Evolutionary conservation across 2,888 invertebrate species (phyloP).

Genomic region (Anoncus sp.): DNA sequence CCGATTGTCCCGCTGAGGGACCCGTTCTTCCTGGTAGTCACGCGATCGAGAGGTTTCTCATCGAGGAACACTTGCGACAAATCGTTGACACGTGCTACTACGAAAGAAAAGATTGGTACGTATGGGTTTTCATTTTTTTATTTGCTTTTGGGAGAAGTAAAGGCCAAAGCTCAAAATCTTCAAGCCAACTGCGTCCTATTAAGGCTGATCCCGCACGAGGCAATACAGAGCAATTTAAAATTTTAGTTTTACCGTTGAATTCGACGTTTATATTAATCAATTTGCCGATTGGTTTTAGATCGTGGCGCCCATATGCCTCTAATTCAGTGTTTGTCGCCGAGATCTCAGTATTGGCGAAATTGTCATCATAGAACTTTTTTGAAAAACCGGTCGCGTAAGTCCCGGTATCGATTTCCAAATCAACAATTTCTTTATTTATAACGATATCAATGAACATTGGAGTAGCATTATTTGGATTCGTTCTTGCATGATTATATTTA

Average conservation of each 20-base stretch:
- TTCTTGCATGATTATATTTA: conserved; percentile 6
- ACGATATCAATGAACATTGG: conserved; percentile 1
- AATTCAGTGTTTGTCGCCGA: conserved; percentile 26
- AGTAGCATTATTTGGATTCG: neutral
- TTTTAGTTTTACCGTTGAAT: conserved; percentile 15
- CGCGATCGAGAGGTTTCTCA: conserved; percentile 98
- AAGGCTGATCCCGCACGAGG: conserved; percentile 30
- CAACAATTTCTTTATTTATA: neutral
- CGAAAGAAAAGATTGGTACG: conserved; percentile 96
- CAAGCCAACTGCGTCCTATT: no score
- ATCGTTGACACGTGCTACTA: conserved; percentile 94
- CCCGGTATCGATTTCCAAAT: no score
- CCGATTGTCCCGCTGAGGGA: conserved; percentile 96
- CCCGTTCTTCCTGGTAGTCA: conserved; percentile 97
- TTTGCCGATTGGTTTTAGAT: conserved; percentile 42
- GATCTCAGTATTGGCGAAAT: conserved; percentile 15
- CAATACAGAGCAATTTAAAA: conserved; percentile 44
- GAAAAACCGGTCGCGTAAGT: no score
- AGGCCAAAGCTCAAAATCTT: no score
- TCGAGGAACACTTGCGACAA: conserved; percentile 98
- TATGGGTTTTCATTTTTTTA: conserved; percentile 12
- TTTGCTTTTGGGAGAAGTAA: no score
- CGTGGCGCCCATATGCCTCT: conserved; percentile 34
- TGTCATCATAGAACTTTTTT: no score
- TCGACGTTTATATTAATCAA: conserved; percentile 37